A percentile compares a stretch with the other conserved stretches of the same genome.
phyloP scores from a whole-genome alignment of 2,888 invertebrate species.

The Timema podura region DNA sequence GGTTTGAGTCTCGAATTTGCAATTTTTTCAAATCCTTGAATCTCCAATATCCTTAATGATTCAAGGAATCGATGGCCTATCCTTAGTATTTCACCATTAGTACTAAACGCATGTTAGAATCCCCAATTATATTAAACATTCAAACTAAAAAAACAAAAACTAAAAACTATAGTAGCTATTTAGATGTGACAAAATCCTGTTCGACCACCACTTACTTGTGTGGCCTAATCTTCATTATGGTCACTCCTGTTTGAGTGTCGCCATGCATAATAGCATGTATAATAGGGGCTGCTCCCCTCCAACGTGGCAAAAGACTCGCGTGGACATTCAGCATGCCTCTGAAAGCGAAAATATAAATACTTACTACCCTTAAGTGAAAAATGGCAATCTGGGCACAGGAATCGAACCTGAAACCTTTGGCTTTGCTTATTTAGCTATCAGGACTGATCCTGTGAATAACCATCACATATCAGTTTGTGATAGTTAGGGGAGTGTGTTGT shows the following conservation, averaged over 20 bases:
- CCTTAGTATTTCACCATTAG: too few relatives aligned
- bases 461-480: too few relatives aligned
- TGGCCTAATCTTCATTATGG: conserved; percentile 82
- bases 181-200: background rate
- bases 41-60: too few relatives aligned
- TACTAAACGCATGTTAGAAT: too few relatives aligned
- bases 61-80: too few relatives aligned
- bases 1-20: too few relatives aligned
- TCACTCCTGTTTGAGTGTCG: conserved; percentile 74
- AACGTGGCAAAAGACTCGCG: conserved; percentile 84
- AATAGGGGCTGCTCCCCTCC: conserved; percentile 92
- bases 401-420: too few relatives aligned
- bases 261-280: conserved; percentile 80
- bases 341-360: conserved; percentile 39
- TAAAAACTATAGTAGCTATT: background rate
- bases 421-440: too few relatives aligned
- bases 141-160: conserved; percentile 9
- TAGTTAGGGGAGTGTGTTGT: too few relatives aligned
- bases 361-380: background rate
- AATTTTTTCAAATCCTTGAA: too few relatives aligned
- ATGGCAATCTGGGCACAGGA: too few relatives aligned
- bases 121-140: background rate
- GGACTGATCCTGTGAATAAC: too few relatives aligned
- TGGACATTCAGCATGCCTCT: conserved; percentile 94
- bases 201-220: conserved; percentile 48